Conservation (phyloP, 2,113 vertebrate species). For the Phalacrocorax aristotelis region DNA sequence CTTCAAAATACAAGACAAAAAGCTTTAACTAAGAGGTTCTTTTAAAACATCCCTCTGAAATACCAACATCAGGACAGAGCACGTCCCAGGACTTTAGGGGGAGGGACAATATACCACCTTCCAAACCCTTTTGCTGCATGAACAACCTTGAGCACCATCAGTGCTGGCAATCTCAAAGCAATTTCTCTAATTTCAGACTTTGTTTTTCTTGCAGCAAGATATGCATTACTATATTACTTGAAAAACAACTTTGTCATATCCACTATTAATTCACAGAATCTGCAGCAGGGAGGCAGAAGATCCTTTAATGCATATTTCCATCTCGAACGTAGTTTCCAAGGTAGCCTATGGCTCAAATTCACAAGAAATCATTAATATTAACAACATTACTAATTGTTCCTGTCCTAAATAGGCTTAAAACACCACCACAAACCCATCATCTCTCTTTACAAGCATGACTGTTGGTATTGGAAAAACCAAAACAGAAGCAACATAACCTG, state of each 20-base stretch:
- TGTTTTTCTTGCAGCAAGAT: neutral
- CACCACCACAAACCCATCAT: neutral
- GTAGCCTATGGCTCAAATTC: neutral
- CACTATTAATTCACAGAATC: neutral
- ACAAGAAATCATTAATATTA: neutral
- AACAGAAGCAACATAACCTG: neutral
- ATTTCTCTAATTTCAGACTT: neutral
- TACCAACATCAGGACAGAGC: neutral
- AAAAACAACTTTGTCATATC: neutral
- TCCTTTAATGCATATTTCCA: neutral
- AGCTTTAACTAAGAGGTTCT: neutral
- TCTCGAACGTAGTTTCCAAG: neutral
- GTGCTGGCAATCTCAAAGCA: neutral
- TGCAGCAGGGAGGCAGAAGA: neutral
- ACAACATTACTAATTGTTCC: neutral
- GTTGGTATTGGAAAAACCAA: neutral
- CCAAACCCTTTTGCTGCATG: neutral
- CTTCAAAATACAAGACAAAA: neutral
- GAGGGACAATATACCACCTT: neutral
- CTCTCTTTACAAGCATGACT: neutral
- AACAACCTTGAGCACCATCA: neutral
- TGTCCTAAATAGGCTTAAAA: neutral
- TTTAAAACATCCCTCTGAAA: neutral
- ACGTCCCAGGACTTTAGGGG: neutral
- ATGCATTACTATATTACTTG: neutral